Conservation (phyloP, 2,797 vertebrate species). For the Morelia viridis region DNA sequence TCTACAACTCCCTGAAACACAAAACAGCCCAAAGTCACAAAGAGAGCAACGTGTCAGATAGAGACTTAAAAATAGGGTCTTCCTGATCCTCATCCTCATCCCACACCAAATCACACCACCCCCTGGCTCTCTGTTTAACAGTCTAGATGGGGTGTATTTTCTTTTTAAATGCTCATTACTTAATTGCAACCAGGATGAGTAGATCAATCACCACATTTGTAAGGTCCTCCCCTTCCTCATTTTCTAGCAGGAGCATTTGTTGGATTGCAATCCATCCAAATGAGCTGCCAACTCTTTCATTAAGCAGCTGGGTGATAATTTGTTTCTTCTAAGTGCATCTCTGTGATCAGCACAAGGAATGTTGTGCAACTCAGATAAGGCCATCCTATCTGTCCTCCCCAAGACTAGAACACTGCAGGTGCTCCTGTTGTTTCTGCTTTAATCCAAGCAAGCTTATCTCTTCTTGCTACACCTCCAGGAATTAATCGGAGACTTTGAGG, state of each 20-base stretch:
- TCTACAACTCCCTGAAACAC: neutral
- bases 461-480: conserved; percentile 55
- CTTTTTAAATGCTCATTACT: neutral
- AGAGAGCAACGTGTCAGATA: neutral
- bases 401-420: conserved; percentile 49
- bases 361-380: conserved; percentile 26
- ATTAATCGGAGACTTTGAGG: conserved; percentile 48
- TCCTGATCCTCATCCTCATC: no score
- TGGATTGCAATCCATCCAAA: conserved; percentile 43
- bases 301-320: neutral
- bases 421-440: conserved; percentile 42
- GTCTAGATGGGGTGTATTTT: neutral
- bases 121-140: neutral
- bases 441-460: conserved; percentile 51
- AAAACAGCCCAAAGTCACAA: neutral
- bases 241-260: conserved; percentile 30
- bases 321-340: conserved; percentile 16
- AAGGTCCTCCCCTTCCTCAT: neutral
- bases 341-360: conserved; percentile 57
- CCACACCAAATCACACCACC: neutral
- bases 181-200: neutral
- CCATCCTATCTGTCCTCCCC: neutral
- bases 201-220: neutral
- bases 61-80: neutral
- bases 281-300: conserved; percentile 43